A percentile compares a stretch with the other conserved stretches of the same genome.
Evolutionary conservation across 2,888 invertebrate genomes (phyloP).

Genomic region (Hybos culiciformis): DNA sequence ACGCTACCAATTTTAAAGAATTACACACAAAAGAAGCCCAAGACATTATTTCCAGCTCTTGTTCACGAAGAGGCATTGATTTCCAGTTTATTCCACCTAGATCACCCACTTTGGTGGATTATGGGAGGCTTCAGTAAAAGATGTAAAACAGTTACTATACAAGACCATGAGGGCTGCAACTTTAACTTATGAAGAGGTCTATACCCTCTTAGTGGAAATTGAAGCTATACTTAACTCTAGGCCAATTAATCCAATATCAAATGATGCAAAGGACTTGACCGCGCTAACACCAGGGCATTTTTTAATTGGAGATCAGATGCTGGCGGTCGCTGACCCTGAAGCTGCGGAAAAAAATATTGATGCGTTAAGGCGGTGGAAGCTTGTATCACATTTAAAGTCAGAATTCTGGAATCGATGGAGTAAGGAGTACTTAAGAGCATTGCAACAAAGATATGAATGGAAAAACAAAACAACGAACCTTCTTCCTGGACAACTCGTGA

Average conservation of each 20-base stretch:
- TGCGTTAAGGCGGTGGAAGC: background rate
- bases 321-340: background rate
- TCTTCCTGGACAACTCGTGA: no score
- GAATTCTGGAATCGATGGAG: background rate
- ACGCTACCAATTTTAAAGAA: background rate
- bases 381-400: background rate
- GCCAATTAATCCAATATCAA: constrained; percentile 13
- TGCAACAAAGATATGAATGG: no score
- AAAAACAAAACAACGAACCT: no score
- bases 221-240: constrained; percentile 18
- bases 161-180: constrained; percentile 13
- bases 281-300: constrained; percentile 4
- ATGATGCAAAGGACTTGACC: constrained; percentile 4
- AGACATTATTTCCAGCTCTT: background rate
- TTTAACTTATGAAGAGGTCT: constrained; percentile 18
- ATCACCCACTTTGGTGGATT: no score
- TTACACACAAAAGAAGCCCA: background rate
- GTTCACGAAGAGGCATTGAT: background rate
- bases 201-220: constrained; percentile 15
- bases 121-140: background rate
- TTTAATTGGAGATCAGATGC: background rate
- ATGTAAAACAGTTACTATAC: background rate
- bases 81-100: no score
- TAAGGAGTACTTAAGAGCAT: no score
- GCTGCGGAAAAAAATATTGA: no score